Conservation (phyloP, 2,113 vertebrate genomes). For the Hydropotes inermis region DNA sequence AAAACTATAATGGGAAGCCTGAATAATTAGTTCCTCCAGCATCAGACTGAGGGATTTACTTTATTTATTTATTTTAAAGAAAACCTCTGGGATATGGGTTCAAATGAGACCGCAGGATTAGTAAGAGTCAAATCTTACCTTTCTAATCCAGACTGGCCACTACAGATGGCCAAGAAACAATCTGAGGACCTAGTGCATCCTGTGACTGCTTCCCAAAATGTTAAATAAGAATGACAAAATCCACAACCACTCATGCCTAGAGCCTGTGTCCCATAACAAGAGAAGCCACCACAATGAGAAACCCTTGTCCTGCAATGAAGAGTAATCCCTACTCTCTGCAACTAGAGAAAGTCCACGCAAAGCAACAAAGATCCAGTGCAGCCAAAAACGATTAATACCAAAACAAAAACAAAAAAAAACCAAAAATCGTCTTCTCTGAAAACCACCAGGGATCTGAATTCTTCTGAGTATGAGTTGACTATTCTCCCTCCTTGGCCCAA, state of each 20-base stretch:
- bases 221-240: neutral
- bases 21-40: conserved; percentile 36
- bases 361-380: neutral
- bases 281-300: neutral
- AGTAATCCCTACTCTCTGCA: neutral
- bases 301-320: neutral
- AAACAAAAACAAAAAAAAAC: neutral
- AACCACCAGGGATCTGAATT: neutral
- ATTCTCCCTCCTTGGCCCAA: neutral
- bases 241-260: neutral
- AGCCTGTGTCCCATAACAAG: neutral
- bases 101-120: conserved; percentile 13
- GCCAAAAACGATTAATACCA: neutral
- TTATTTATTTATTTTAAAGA: conserved; percentile 42
- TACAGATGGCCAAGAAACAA: neutral
- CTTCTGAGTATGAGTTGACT: neutral
- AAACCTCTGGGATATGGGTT: conserved; percentile 22
- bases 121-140: neutral
- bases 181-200: neutral
- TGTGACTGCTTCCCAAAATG: neutral
- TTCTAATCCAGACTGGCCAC: neutral
- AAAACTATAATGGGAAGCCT: conserved; percentile 29
- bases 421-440: neutral
- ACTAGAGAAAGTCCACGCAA: neutral
- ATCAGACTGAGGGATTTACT: neutral